Evolutionary conservation across 2,113 vertebrate genomes (phyloP).

Genomic region (Plotosus lineatus): DNA sequence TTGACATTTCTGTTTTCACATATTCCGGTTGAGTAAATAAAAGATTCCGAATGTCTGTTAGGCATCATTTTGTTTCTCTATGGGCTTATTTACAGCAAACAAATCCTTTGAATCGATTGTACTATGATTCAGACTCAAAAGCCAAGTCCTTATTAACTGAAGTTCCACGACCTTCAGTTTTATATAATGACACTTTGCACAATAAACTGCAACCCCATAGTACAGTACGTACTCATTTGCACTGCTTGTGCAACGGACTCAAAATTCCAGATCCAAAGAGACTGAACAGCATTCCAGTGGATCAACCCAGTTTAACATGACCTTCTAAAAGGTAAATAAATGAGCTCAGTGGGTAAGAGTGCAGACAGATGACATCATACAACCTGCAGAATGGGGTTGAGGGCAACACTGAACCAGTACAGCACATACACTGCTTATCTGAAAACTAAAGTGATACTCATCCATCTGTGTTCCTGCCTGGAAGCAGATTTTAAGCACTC

Average conservation of each 20-base stretch:
- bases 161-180: slow-evolving; percentile 29
- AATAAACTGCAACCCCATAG: no score
- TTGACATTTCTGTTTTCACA: no score
- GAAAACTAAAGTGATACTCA: slow-evolving; percentile 46
- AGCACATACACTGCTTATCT: slow-evolving; percentile 58
- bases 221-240: no score
- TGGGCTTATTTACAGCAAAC: not conserved
- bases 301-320: not conserved
- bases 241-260: not conserved
- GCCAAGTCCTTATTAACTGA: not conserved
- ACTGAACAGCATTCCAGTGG: slow-evolving; percentile 1
- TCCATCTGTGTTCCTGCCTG: slow-evolving; percentile 52
- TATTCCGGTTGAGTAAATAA: no score
- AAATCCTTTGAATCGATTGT: not conserved
- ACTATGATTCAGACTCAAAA: not conserved
- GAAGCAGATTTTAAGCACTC: not conserved
- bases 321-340: slow-evolving; percentile 36
- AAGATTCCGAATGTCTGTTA: no score
- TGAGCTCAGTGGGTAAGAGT: slow-evolving; percentile 34
- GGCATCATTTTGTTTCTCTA: not conserved
- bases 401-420: not conserved
- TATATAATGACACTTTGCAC: not conserved
- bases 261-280: not conserved
- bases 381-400: not conserved
- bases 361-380: slow-evolving; percentile 43